Evolutionary conservation across 2,888 invertebrate genomes (phyloP).

Genomic region (Pseudolycoriella hygida): DNA sequence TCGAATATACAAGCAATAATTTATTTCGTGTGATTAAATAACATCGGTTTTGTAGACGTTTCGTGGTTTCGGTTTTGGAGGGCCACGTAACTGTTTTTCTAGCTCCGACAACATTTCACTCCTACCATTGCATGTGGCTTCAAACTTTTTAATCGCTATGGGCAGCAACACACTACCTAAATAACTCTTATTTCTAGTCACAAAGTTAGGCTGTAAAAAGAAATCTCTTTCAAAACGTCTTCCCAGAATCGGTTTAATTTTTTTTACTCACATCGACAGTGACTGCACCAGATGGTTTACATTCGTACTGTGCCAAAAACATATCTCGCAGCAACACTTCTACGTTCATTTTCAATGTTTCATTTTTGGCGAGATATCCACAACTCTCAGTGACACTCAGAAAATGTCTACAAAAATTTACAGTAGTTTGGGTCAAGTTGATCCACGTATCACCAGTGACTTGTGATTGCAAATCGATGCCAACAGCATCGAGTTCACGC

Average conservation of each 20-base stretch:
- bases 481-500: constrained; percentile 22
- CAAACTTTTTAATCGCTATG: constrained; percentile 23
- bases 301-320: constrained; percentile 22
- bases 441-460: constrained; percentile 26
- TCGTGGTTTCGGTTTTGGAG: constrained; percentile 26
- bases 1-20: too few relatives aligned
- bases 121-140: constrained; percentile 20
- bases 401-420: constrained; percentile 25
- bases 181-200: constrained; percentile 24
- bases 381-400: constrained; percentile 25
- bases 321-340: constrained; percentile 23
- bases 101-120: constrained; percentile 19
- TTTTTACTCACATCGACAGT: constrained; percentile 23
- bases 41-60: constrained; percentile 29
- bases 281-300: constrained; percentile 22
- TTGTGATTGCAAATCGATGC: constrained; percentile 21
- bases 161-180: constrained; percentile 24
- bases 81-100: constrained; percentile 16
- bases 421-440: constrained; percentile 26
- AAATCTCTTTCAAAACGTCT: constrained; percentile 3
- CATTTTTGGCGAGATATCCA: constrained; percentile 25
- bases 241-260: not conserved
- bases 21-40: constrained; percentile 16
- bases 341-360: constrained; percentile 20
- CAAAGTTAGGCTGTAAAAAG: constrained; percentile 24